These are phyloP conservation scores for Bovichtus variegatus DNA, from an alignment of 2,797 vertebrate genomes.

Conservation along the genomic window DNA sequence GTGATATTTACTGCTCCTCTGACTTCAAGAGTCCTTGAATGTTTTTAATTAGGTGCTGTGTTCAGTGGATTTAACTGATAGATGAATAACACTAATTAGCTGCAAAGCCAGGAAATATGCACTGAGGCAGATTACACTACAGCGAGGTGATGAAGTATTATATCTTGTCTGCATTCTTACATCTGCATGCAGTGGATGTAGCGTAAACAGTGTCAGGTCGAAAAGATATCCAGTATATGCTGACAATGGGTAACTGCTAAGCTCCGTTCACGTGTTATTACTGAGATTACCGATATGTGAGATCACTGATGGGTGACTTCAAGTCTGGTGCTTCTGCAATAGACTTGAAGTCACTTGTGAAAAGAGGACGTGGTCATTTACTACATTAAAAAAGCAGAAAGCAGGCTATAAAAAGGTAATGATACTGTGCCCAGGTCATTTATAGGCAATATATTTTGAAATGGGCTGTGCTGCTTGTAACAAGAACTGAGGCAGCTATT, in stretches of 20 bases:
- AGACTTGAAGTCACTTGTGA: constrained; percentile 51
- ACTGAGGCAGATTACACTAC: constrained; percentile 64
- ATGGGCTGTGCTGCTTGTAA: constrained; percentile 50
- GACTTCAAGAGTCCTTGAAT: constrained; percentile 60
- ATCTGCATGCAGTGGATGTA: constrained; percentile 54
- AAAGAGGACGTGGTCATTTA: constrained; percentile 52
- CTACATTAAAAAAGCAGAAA: constrained; percentile 56
- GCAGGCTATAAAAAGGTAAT: constrained; percentile 58
- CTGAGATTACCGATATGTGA: constrained; percentile 30
- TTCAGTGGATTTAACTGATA: constrained; percentile 70
- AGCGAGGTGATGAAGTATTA: constrained; percentile 74
- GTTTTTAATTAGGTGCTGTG: constrained; percentile 72
- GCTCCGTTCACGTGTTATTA: constrained; percentile 30
- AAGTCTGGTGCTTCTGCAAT: constrained; percentile 19
- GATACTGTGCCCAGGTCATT: constrained; percentile 70
- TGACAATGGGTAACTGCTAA: constrained; percentile 26
- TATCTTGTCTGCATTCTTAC: constrained; percentile 55
- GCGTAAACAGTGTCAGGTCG: constrained; percentile 42
- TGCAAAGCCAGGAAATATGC: constrained; percentile 66
- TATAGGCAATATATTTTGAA: constrained; percentile 59
- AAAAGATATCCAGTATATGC: constrained; percentile 33
- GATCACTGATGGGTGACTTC: constrained; percentile 39
- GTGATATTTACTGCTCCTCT: constrained; percentile 42
- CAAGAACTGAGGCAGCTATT: constrained; percentile 48
- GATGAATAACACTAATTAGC: constrained; percentile 80